A percentile compares a stretch with the other conserved stretches of the same genome.
These are phyloP conservation scores for Mixornis gularis DNA, from an alignment of 2,113 vertebrate species.

Conservation along the genomic window DNA sequence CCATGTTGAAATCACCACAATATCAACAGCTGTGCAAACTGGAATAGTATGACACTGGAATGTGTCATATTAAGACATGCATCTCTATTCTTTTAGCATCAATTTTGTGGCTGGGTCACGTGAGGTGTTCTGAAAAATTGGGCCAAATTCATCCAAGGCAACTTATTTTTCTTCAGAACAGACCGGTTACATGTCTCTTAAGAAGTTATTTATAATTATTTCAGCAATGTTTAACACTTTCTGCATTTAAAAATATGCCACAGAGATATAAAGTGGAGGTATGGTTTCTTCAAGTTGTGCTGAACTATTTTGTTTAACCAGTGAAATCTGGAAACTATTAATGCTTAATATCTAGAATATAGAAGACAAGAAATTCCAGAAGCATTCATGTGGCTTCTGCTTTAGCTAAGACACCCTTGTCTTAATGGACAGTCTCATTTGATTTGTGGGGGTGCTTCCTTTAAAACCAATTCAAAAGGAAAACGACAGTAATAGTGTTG, in stretches of 20 bases:
- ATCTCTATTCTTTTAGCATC: not conserved
- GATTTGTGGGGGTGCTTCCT: not conserved
- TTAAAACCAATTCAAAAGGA: not conserved
- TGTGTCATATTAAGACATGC: not conserved
- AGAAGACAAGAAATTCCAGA: not conserved
- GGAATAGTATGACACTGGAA: not conserved
- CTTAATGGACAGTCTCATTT: rapidly evolving
- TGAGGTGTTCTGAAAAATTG: not conserved
- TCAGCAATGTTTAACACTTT: not conserved
- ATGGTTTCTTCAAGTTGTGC: not conserved
- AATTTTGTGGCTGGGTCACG: not conserved
- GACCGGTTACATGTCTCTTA: not conserved
- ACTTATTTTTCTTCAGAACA: not conserved
- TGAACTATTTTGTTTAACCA: not conserved
- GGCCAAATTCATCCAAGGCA: not conserved
- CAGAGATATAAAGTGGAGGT: rapidly evolving
- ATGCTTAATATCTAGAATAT: rapidly evolving
- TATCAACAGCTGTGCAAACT: not conserved
- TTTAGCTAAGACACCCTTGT: not conserved
- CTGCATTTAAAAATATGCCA: not conserved
- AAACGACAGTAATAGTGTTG: not conserved
- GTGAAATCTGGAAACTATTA: not conserved
- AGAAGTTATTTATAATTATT: not conserved
- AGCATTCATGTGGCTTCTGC: not conserved
- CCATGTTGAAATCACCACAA: not conserved